phyloP scores from a whole-genome alignment of 2,888 invertebrate genomes.

The Eupithecia tripunctaria region DNA sequence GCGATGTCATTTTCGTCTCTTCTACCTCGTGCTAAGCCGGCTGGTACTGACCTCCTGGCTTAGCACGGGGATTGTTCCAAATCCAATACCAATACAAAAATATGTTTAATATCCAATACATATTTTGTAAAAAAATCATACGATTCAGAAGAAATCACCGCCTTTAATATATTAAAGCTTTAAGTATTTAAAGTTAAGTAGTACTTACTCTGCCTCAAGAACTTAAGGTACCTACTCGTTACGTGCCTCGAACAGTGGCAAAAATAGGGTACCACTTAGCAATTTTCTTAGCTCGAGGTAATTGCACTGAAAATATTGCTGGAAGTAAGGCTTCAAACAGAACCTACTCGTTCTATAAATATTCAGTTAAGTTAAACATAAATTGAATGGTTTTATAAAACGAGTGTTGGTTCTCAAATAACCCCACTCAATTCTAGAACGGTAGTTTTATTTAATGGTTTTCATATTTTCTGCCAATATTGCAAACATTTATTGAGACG shows the following conservation, averaged over 20 bases:
- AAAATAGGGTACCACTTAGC: background rate
- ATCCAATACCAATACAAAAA: no score
- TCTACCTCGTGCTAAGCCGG: no score
- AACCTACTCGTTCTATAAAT: background rate
- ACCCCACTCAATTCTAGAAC: background rate
- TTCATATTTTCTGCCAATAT: background rate
- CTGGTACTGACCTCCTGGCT: no score
- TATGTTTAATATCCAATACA: no score
- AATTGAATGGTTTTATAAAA: background rate
- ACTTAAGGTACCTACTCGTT: background rate
- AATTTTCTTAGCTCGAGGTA: background rate
- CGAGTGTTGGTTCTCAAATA: background rate
- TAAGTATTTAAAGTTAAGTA: background rate
- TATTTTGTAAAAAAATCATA: no score
- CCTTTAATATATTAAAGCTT: background rate
- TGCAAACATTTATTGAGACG: background rate
- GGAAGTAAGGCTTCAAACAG: background rate
- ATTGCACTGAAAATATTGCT: background rate
- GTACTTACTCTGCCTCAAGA: background rate
- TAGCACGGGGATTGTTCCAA: no score
- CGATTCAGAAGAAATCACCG: no score
- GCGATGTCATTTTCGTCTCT: no score
- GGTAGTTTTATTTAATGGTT: background rate
- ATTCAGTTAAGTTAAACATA: background rate
- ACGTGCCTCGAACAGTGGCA: background rate